These are phyloP conservation scores for Alfaro cultratus DNA, from an alignment of 2,797 vertebrate genomes.

Conservation along the genomic window DNA sequence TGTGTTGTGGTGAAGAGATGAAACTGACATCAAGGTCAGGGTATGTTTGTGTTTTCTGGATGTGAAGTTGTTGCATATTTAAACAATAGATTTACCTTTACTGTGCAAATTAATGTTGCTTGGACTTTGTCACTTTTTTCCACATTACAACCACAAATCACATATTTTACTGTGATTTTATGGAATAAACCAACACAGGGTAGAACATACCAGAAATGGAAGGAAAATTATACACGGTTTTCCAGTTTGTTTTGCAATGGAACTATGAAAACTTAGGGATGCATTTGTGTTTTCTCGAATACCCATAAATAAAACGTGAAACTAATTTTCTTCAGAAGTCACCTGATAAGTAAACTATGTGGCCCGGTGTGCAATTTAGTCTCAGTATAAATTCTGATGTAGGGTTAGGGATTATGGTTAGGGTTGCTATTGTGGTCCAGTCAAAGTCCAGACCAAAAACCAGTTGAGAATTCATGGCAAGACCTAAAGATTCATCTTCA, in stretches of 20 bases:
- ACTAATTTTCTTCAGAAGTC: not conserved
- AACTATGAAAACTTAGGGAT: not conserved
- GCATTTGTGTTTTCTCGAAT: not conserved
- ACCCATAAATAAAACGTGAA: not conserved
- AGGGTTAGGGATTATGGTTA: not conserved
- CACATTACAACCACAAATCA: not conserved
- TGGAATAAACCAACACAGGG: not conserved
- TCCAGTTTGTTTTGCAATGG: not conserved
- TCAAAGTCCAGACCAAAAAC: not conserved
- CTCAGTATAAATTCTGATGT: not conserved
- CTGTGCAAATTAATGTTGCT: not conserved
- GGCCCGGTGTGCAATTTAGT: not conserved
- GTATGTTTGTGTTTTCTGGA: constrained; percentile 19
- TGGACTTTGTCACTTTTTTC: not conserved
- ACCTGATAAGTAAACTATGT: not conserved
- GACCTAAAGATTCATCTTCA: not conserved
- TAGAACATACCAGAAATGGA: not conserved
- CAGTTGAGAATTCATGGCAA: not conserved
- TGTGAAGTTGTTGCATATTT: not conserved
- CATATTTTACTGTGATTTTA: not conserved
- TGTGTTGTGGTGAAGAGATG: constrained; percentile 38
- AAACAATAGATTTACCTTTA: not conserved
- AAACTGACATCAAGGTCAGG: constrained; percentile 39
- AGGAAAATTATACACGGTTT: not conserved
- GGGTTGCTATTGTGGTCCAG: not conserved